Evolutionary conservation across 2,888 invertebrate species (phyloP), one percentile per base, ranked within the genome.

Genomic region (Nephrocerus scutellatus): DNA sequence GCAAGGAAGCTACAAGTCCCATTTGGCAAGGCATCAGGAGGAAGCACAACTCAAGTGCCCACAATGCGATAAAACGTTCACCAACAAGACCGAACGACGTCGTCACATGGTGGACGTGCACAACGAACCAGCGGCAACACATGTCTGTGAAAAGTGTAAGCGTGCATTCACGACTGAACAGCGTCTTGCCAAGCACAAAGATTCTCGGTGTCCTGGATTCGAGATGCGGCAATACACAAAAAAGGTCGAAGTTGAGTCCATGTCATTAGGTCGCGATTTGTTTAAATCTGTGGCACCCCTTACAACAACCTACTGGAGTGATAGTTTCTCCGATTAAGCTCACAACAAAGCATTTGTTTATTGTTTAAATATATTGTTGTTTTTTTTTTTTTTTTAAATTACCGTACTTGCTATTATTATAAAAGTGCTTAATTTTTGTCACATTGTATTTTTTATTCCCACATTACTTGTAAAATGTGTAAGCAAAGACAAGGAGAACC

Each of bases 291-390:
- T 70, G 14, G 70, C 70, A 5, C 70, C 70, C 0, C 47, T 67
- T 3, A 70, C 70, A 5, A 67, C 70, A 31, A 70, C 70, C 15
- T 70, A 70, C 43, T 70, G 70, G 70, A 70, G 70, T 46, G 70
- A 70, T 43, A 69, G 69, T 28, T 70, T 68, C 53, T 70, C 70
- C 6, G 70, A 70, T 46, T 70, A 64, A 57, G n/a, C n/a, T n/a
- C n/a, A n/a, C n/a, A n/a, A n/a, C n/a, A n/a, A n/a, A n/a, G n/a
- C n/a, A n/a, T n/a, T n/a, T n/a, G n/a, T n/a, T n/a, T n/a, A n/a
- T n/a, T n/a, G n/a, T n/a, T n/a, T n/a, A n/a, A n/a, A n/a, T n/a
- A n/a, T n/a, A n/a, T n/a, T n/a, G n/a, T n/a, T n/a, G n/a, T n/a
- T n/a, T n/a, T n/a, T n/a, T n/a, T n/a, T n/a, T n/a, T n/a, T n/a